Percentiles rank a stretch among this genome's conserved stretches.
Evolutionary conservation across 2,888 invertebrate genomes (phyloP).

Genomic region (Ormyrus pomaceus): DNA sequence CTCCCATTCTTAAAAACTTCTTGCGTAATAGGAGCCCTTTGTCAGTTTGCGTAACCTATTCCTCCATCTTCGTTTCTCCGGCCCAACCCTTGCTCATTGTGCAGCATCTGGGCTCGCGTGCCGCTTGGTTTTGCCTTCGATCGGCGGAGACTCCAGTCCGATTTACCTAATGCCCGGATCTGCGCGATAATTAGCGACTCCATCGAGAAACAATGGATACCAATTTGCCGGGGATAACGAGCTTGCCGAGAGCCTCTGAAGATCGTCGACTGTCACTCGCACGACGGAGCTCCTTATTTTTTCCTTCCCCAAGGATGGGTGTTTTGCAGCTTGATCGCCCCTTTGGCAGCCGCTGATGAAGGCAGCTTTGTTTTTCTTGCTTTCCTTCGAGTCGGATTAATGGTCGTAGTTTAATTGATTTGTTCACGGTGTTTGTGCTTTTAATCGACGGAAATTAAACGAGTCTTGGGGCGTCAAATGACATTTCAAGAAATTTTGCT

Average conservation of each 20-base stretch:
- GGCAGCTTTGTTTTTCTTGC: no score
- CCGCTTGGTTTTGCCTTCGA: background rate
- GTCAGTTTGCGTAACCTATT: background rate
- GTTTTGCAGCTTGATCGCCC: no score
- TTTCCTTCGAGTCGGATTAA: no score
- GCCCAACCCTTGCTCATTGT: background rate
- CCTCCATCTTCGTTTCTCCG: background rate
- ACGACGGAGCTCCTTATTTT: background rate
- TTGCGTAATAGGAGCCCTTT: background rate
- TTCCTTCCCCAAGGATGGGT: no score
- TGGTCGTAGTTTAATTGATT: no score
- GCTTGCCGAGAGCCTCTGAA: constrained; percentile 5
- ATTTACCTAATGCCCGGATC: constrained; percentile 65
- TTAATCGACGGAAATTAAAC: no score
- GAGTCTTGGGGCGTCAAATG: no score
- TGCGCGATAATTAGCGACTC: constrained; percentile 65
- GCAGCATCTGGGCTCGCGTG: background rate
- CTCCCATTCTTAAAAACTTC: no score
- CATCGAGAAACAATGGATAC: constrained; percentile 67
- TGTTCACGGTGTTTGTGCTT: no score
- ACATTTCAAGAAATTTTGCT: no score
- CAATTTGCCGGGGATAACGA: constrained; percentile 66
- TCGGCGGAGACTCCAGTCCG: constrained; percentile 45
- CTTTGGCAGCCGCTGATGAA: no score
- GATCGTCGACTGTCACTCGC: constrained; percentile 20